phyloP scores from a whole-genome alignment of 2,797 vertebrate species.

The Heliangelus exortis region DNA sequence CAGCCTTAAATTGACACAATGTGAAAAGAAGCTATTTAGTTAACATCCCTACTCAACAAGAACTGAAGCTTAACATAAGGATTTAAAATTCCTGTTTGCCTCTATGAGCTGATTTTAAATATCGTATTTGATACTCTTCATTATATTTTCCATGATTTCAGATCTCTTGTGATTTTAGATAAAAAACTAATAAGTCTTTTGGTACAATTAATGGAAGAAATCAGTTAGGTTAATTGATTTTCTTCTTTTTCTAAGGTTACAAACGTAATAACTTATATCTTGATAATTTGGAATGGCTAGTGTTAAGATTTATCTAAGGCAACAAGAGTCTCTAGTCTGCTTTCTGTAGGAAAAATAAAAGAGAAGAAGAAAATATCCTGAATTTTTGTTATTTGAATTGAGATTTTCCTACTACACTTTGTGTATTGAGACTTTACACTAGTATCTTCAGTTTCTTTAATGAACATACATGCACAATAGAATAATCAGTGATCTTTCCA shows the following conservation, averaged over 20 bases:
- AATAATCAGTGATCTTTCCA: slow-evolving; percentile 4
- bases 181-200: not conserved
- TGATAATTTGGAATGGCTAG: not conserved
- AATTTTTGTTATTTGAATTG: not conserved
- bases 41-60: not conserved
- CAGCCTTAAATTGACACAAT: not conserved
- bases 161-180: not conserved
- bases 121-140: not conserved
- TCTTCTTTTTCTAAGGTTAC: not conserved
- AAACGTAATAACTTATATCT: not conserved
- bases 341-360: not conserved
- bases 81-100: not conserved
- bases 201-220: not conserved
- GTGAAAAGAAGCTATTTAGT: not conserved
- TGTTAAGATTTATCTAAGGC: not conserved
- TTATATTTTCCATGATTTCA: not conserved
- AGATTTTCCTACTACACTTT: not conserved
- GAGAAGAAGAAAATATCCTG: not conserved
- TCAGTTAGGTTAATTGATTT: not conserved
- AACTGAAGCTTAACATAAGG: not conserved
- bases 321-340: not conserved
- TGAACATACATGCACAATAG: not conserved
- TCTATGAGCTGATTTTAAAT: not conserved
- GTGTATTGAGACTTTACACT: not conserved
- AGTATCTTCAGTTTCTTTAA: not conserved